Evolutionary conservation across 2,797 vertebrate species (phyloP), one percentile per base, ranked within the genome.

Genomic region (Amazonetta brasiliensis): DNA sequence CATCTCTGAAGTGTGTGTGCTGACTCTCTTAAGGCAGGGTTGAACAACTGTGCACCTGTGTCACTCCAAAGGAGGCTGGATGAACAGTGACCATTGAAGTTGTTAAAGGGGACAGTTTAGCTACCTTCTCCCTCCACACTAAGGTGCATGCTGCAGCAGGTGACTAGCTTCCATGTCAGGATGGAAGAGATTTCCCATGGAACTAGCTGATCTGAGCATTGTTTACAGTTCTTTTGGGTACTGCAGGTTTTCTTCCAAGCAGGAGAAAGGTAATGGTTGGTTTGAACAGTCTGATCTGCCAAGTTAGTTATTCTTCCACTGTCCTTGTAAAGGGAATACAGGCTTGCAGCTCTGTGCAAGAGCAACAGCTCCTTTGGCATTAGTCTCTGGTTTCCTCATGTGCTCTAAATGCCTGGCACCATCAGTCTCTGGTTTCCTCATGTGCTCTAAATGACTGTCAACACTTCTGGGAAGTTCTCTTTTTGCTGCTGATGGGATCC

Each of bases 301-400:
- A n/a, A 71, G 48, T 87, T 81, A 86, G 73, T 75, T 39, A 78
- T 92, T 92, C 43, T 66, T 58, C 35, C n/a, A 6, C 46, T 90
- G 30, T n/a, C 39, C 74, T 77, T 56, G 19, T 74, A 82, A 91
- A 89, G 63, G 25, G 63, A 91, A 60, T 82, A 88, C n/a, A 86
- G 59, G 28, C 80, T 86, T 84, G 30, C 44, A 54, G n/a, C 44
- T 76, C 75, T 81, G 0, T 73, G 79, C 59, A 63, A 81, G 67
- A 90, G 66, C 55, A 88, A 30, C 63, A 90, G 52, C 66, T 85
- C 44, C 73, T 88, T 92, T 88, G 74, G 80, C 87, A 71, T 85
- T 59, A 71, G 78, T 72, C 68, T 88, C 59, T 87, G 41, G 13
- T 73, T 93, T 90, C 59, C 44, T 84, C 58, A 44, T 44, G 85